phyloP scores from a whole-genome alignment of 2,888 invertebrate species.

The Ochropleura plecta region DNA sequence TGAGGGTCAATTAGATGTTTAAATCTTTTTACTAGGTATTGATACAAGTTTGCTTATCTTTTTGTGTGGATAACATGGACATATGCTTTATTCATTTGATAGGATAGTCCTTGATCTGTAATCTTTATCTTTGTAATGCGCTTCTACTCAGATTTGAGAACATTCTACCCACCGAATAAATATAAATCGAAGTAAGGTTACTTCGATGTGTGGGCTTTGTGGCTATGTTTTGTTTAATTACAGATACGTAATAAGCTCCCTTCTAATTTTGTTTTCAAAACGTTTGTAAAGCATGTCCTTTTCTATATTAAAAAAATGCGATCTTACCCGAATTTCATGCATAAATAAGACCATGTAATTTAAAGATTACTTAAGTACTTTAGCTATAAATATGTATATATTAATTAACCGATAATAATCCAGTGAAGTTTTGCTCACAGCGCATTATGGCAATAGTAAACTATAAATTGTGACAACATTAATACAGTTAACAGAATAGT shows the following conservation, averaged over 20 bases:
- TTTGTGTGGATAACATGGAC: constrained; percentile 13
- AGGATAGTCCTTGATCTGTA: constrained; percentile 18
- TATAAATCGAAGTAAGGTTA: too few species aligned
- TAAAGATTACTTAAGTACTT: background rate
- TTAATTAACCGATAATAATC: background rate
- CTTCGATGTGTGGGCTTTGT: background rate
- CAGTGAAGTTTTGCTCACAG: background rate
- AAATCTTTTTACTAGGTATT: constrained; percentile 18
- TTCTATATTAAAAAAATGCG: background rate
- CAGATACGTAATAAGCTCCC: background rate
- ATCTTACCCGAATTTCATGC: background rate
- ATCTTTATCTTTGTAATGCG: constrained; percentile 8
- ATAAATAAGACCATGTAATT: background rate
- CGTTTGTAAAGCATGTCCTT: background rate
- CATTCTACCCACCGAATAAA: background rate
- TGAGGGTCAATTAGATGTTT: constrained; percentile 54
- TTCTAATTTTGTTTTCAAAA: background rate
- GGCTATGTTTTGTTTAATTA: background rate
- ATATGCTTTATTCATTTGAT: constrained; percentile 18
- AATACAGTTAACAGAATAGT: background rate
- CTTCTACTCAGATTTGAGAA: background rate
- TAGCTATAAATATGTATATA: background rate
- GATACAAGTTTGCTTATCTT: constrained; percentile 34
- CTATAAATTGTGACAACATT: background rate
- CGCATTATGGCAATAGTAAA: background rate